Conservation (phyloP, 2,797 vertebrate species). For the Gadopsis marmoratus region DNA sequence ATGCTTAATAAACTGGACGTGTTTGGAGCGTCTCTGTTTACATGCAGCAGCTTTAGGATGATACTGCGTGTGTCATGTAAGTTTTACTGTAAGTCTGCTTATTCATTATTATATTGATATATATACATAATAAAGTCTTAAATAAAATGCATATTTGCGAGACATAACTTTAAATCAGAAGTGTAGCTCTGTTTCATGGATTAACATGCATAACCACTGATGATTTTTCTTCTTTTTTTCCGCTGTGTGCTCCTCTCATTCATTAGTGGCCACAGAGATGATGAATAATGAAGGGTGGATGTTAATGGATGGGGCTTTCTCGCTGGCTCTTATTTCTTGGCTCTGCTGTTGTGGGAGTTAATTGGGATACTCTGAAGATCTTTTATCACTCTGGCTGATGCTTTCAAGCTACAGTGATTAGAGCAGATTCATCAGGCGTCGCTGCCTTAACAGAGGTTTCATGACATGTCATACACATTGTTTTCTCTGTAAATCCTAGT, state of each 20-base stretch:
- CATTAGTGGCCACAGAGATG: constrained; percentile 29
- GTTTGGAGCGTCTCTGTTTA: background rate
- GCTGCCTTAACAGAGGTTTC: constrained; percentile 12
- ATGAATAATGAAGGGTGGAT: constrained; percentile 60
- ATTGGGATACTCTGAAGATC: constrained; percentile 71
- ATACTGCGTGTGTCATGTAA: background rate
- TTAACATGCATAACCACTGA: constrained; percentile 23
- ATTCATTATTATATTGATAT: constrained; percentile 3
- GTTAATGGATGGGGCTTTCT: constrained; percentile 61
- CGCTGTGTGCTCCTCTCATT: constrained; percentile 16
- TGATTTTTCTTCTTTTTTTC: background rate
- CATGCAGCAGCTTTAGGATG: background rate
- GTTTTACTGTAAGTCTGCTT: background rate
- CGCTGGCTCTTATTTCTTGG: constrained; percentile 48
- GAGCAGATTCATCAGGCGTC: constrained; percentile 43
- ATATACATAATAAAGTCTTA: constrained; percentile 2
- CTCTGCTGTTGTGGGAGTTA: constrained; percentile 63
- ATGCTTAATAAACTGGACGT: background rate
- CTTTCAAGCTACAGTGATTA: constrained; percentile 53
- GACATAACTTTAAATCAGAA: background rate
- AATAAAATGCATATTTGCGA: background rate
- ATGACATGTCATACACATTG: background rate
- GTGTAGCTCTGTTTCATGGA: background rate
- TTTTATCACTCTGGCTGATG: constrained; percentile 64
- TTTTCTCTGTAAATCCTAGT: constrained; percentile 7